Conservation (phyloP, 1,140 invertebrate genomes). For the Caligus rogercresseyi region DNA sequence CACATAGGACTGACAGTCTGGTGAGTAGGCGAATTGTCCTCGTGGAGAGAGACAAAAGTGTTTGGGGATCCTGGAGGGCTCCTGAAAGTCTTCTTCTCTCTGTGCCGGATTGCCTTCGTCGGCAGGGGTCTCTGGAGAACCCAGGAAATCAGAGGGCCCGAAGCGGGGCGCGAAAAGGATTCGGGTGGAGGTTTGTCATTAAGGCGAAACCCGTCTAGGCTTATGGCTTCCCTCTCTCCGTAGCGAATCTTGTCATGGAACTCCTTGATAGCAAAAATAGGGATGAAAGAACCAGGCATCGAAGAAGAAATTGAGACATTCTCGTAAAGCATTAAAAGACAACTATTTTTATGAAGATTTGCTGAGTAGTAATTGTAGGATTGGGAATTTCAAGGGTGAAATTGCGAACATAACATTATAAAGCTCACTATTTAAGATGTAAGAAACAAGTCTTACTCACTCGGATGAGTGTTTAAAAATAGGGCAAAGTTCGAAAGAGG, state of each 20-base stretch:
- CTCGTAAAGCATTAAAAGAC: no score
- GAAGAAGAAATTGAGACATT: neutral
- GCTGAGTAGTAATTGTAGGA: no score
- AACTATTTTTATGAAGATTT: no score
- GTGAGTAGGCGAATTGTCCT: neutral
- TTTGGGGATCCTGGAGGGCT: neutral
- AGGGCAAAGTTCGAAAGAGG: neutral
- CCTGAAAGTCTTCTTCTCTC: neutral
- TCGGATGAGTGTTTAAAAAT: no score
- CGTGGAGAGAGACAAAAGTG: conserved; percentile 3
- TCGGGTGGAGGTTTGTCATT: neutral
- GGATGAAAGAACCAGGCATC: neutral
- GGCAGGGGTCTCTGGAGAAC: neutral
- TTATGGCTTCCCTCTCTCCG: neutral
- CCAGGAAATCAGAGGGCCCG: neutral
- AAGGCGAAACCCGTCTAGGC: neutral
- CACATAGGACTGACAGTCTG: conserved; percentile 16
- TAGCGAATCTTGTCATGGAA: neutral
- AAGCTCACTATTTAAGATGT: no score
- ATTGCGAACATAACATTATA: neutral
- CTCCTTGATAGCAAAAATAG: neutral
- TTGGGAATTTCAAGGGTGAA: neutral
- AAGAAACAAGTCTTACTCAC: neutral
- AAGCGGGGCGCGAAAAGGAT: neutral
- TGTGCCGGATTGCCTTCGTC: neutral